Evolutionary conservation across 2,113 vertebrate genomes (phyloP), one percentile per base, ranked within the genome.

Genomic region (Alethe diademata): DNA sequence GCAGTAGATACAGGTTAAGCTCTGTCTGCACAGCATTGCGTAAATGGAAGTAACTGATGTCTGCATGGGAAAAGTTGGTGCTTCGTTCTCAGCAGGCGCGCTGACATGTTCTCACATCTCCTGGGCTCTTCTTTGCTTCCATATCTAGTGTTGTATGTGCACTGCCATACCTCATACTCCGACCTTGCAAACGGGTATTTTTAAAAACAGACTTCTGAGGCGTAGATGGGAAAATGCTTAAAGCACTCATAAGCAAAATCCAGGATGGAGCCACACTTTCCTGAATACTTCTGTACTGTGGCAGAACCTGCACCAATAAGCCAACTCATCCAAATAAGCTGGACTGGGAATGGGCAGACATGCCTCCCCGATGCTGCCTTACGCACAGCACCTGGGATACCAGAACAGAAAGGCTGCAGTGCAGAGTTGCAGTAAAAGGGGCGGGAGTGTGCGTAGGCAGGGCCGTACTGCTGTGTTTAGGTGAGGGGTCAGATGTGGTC

Each of bases 371-470:
- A 11, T 19, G 18, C 24, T 36, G 14, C 51, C 36, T 23, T 28
- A 8, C 0, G 0, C 25, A 18, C 31, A 66, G 58, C 31, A 54
- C 5, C 19, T 56, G 15, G 35, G 33, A 54, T 6, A 19, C 11
- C 24, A 42, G 8, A 50, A 14, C 4, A 20, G 33, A 62, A 31
- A 50, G 24, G 18, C 13, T 56, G 24, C 4, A 3, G 19, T 66
- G n/a, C 19, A 42, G 35, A 53, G 9, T 5, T 65, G 9, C 53
- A 48, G 8, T 43, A 56, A 18, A 80, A 61, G 23, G 26, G 31
- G 2, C 0, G 2, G 25, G 29, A 71, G 4, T 8, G 5, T 19
- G 6, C 12, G 18, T 24, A 19, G 8, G 61, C 31, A 43, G 20
- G 23, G 12, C 10, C 4, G 8, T 12, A 12, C 10, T 42, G 45